phyloP scores from a whole-genome alignment of 1,140 invertebrate species.

The Formica selysi region DNA sequence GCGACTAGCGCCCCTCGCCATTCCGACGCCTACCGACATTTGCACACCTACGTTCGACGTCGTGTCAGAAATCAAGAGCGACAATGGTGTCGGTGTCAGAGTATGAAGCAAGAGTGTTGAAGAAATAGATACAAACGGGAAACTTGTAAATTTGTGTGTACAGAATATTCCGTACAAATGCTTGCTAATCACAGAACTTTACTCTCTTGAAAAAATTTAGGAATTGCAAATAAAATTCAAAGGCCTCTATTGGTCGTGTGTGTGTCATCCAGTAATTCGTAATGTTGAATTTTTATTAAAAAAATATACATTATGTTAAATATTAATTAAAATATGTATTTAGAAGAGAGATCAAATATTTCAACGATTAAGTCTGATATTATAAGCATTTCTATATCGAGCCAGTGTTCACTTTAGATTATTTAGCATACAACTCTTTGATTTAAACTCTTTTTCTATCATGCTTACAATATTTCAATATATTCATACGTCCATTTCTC shows the following conservation, averaged over 20 bases:
- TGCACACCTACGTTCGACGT: slow-evolving; percentile 82
- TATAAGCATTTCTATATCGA: neutral
- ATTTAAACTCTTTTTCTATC: slow-evolving; percentile 18
- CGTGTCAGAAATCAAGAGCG: slow-evolving; percentile 79
- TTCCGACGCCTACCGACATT: slow-evolving; percentile 80
- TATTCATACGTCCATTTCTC: neutral
- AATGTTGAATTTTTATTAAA: neutral
- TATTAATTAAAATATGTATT: no score
- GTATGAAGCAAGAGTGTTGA: slow-evolving; percentile 70
- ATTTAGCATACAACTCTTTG: slow-evolving; percentile 2
- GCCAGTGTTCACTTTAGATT: neutral
- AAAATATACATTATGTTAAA: no score
- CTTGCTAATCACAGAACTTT: neutral
- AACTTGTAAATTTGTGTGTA: neutral
- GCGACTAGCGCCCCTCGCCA: slow-evolving; percentile 78
- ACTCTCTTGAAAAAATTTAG: neutral
- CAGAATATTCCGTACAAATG: neutral
- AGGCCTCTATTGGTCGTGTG: no score
- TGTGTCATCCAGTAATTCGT: neutral
- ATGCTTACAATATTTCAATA: neutral
- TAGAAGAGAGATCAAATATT: no score
- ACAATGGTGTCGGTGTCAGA: slow-evolving; percentile 78
- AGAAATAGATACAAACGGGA: neutral
- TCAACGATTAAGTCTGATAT: neutral
- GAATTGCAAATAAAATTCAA: no score